phyloP scores from a whole-genome alignment of 2,113 vertebrate genomes.

The Mormyrus lacerda region DNA sequence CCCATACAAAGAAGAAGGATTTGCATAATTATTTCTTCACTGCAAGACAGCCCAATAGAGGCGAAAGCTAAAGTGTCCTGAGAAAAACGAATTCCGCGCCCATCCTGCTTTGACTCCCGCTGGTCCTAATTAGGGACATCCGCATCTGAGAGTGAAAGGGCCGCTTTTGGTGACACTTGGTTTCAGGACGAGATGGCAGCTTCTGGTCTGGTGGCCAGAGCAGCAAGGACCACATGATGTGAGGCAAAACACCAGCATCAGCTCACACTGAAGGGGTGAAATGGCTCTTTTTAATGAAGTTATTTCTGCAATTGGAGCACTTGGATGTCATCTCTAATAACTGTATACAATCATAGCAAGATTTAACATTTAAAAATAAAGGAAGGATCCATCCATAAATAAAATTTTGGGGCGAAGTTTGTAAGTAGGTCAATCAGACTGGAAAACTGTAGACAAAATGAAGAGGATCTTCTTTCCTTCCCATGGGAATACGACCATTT shows the following conservation, averaged over 20 bases:
- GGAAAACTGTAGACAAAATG: background rate
- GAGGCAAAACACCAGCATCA: background rate
- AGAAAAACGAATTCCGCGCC: background rate
- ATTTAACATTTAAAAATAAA: background rate
- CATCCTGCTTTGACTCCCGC: background rate
- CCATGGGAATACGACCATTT: background rate
- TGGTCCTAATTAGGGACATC: background rate
- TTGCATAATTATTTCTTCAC: slow-evolving; percentile 6
- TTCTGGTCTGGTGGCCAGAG: background rate
- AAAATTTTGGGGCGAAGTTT: background rate
- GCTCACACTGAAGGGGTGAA: background rate
- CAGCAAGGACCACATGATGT: background rate
- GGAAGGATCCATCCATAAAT: background rate
- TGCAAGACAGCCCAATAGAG: background rate
- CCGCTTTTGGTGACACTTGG: background rate
- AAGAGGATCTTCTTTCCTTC: background rate
- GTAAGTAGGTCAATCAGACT: background rate
- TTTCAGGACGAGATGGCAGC: background rate
- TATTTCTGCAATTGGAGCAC: background rate
- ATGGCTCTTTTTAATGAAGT: background rate
- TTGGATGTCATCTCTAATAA: background rate
- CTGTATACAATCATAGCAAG: background rate
- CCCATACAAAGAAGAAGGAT: background rate
- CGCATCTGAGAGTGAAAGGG: background rate
- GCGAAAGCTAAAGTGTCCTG: background rate